Evolutionary conservation across 2,888 invertebrate species (phyloP), one percentile per base, ranked within the genome.

Genomic region (Baccha elongata): DNA sequence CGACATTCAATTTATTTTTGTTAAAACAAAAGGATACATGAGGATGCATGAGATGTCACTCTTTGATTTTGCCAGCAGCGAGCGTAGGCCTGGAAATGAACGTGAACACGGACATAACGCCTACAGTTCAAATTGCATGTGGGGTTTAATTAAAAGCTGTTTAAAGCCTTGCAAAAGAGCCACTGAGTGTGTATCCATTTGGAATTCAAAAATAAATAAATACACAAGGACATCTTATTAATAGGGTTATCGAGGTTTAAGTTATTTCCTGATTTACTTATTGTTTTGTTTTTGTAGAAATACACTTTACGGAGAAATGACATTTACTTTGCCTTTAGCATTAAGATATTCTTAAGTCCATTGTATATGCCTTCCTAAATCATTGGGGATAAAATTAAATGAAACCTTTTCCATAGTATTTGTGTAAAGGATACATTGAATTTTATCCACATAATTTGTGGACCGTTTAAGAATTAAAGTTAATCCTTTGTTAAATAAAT

Each of bases 1-100:
- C 8, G 17, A 11, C 7, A 52, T 32, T 23, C 44, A 44, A 64
- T 64, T 58, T 73, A 52, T 53, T 35, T 53, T 15, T 21, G 23
- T 37, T 32, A 17, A 13, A 23, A 71, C 50, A 71, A 62, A 53
- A 53, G 15, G n/a, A 42, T 3, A 44, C n/a, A 19, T 23, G 15
- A n/a, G n/a, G n/a, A n/a, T n/a, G n/a, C n/a, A 15, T n/a, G 53
- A 53, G 11, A 35, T 35, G 35, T 53, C 53, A 53, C 13, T 53
- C 21, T 53, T 53, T 53, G 35, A 53, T 35, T 53, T 35, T n/a
- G n/a, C n/a, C 52, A 29, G 32, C 17, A 53, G 13, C 7, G 46
- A 37, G 37, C 37, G 6, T 13, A 17, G 26, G 10, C 17, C 7
- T 32, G 32, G 52, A n/a, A 1, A 17, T 17, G 52, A 15, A 29